Evolutionary conservation across 2,797 vertebrate species (phyloP), one percentile per base, ranked within the genome.

Genomic region (Anguilla marmorata): DNA sequence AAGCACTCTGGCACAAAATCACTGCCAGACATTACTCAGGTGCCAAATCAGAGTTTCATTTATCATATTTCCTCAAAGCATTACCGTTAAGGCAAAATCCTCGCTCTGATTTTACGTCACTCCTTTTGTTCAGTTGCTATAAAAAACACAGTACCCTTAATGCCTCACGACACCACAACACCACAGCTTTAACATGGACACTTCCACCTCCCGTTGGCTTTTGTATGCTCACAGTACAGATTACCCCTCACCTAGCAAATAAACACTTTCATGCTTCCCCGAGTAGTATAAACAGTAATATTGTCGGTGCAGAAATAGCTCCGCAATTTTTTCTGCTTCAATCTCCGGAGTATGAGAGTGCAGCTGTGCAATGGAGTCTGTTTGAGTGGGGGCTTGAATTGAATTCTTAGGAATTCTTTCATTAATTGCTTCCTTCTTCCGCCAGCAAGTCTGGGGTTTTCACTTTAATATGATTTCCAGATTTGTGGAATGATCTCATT

Each of bases 391-490:
- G 21, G 21, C 74, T 79, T 79, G 33, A 41, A 82, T 50, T 82
- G 21, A 82, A 82, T 82, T 50, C 41, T 24, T 50, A 24, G 21
- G 37, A 82, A 24, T 82, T 41, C 76, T 45, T 50, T 82, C 79
- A 82, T 82, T 82, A 82, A 82, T 82, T 45, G 45, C 45, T 21
- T 48, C 21, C 79, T 45, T 24, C 79, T 82, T 82, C 79, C 79
- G 74, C 33, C 79, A 50, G 41, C 41, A 6, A 48, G 45, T n/a
- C 79, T n/a, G 79, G 8, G 79, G 79, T 66, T 87, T 48, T 50
- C 33, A 82, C 33, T 80, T 72, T 82, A 87, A 87, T 41, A 63
- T 60, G n/a, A 58, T 87, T 87, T 82, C 54, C 86, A 87, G 56
- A 60, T 87, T 82, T 60, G 74, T 82, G 54, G 58, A 45, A 87